Base-by-base conservation (phyloP, 2,797 vertebrate genomes). In the Enteromius fasciolatus region DNA sequence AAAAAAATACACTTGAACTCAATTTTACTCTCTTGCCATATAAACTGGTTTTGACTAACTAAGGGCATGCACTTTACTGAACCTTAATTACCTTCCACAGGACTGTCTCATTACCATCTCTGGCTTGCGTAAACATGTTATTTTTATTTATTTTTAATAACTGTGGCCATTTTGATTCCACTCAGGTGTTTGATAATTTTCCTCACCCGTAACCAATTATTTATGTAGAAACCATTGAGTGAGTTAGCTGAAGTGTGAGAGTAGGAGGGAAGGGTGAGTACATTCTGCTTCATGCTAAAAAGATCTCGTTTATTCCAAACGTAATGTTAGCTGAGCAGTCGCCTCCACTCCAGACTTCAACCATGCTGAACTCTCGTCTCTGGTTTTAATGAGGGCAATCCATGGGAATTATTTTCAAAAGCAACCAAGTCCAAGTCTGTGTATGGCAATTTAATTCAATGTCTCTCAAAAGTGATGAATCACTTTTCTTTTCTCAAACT, bases 351-450 rank as follows among this genome's bases (percentile, higher is more conserved):
- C 23, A 77, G 77, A 83, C 76, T 68, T 44, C 48, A 79, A 61
- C 52, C 20, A 23, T 0, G 1, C 67, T 59, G 63, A 28, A 78
- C 68, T 80, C 44, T 81, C 15, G 12, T 81, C 52, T 73, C 28
- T 59, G 44, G 41, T 85, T 88, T 83, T 88, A 89, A 88, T 86
- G 83, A 88, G 82, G 39, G 64, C 80, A 84, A 86, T 87, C 64
- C 67, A 78, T 81, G 76, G 31, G 78, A 85, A 85, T 78, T 10
- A 77, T 78, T 81, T 80, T 86, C 83, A 84, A 81, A 81, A 61
- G 48, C 73, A 7, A 46, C 63, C 50, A 61, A 76, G 44, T 52
- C 9, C 0, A 5, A 69, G 72, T 77, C 82, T n/a, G 41, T 59
- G 68, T 72, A 72, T 54, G 23, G 28, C 54, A 77, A 63, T 76